Evolutionary conservation across 30 jellyfish, hydroid and myxozoan genomes (phyloP), one percentile per base, ranked within the genome.

Genomic region (Hydractinia symbiolongicarpus): DNA sequence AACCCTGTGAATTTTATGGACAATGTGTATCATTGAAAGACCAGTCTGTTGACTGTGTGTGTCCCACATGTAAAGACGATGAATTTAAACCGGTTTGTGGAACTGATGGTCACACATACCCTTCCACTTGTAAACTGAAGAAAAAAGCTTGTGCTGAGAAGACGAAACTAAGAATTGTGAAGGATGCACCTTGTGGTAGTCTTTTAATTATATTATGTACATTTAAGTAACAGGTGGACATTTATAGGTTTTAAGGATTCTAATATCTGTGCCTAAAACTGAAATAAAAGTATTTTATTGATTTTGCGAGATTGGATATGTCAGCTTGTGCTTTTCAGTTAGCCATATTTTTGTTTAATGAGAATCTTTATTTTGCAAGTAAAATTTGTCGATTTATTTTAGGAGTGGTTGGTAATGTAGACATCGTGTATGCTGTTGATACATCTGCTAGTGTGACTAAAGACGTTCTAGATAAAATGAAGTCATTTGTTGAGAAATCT

Each of bases 41-140:
- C 86, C 84, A 51, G 51, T 73, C 88, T n/a, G 54, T 87, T 15
- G 91, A 79, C 54, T 89, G 96, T 54, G 82, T 84, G 7, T 89
- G 96, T 77, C 95, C 96, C 16, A 50, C 56, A 13, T 89, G 96
- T 64, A 50, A 69, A 4, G 83, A 20, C 66, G 67, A 83, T 16
- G 56, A 7, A 3, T 53, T 77, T 77, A 76, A 77, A 62, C 86
- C 86, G 7, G 90, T 88, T 5, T 88, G 96, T 61, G 96, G 96
- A 17, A 53, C 61, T 54, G 89, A 88, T 58, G 86, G 86, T n/a
- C 49, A 19, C 17, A 82, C 96, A 40, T 88, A 88, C 70, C 70
- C 95, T 3, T 60, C 44, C 56, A 58, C 16, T 9, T 88, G 96
- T 54, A 62, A 66, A 56, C 16, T 88, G 74, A 81, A 76, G 64